phyloP scores from a whole-genome alignment of 2,113 vertebrate species.

The Ailuropoda melanoleuca region DNA sequence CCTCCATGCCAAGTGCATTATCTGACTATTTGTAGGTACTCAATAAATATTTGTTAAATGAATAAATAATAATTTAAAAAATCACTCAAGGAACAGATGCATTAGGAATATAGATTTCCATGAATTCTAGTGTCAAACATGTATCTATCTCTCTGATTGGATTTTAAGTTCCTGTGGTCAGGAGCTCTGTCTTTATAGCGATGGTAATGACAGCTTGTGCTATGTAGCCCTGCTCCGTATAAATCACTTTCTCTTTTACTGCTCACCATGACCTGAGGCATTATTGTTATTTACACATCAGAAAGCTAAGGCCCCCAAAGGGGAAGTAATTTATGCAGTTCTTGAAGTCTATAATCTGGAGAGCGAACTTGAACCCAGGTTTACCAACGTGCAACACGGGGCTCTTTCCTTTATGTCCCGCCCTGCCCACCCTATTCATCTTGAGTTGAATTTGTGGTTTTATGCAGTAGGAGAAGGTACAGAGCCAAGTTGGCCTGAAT shows the following conservation, averaged over 20 bases:
- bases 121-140: background rate
- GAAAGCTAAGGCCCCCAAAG: background rate
- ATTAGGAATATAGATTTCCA: background rate
- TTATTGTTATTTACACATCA: background rate
- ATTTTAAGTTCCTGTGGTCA: background rate
- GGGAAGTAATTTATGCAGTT: background rate
- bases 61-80: background rate
- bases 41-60: background rate
- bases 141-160: background rate
- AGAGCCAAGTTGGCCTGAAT: background rate
- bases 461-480: background rate
- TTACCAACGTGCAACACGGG: accelerated
- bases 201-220: background rate
- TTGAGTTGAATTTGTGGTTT: background rate
- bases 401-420: background rate
- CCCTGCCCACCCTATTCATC: background rate
- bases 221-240: background rate
- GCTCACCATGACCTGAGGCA: background rate
- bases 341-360: background rate
- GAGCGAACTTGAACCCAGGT: background rate
- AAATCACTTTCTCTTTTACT: background rate
- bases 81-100: background rate
- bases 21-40: background rate
- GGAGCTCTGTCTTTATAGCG: background rate
- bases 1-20: background rate